A percentile compares a stretch with the other conserved stretches of the same genome.
Evolutionary conservation across 2,113 vertebrate species (phyloP).

Genomic region (Electrona antarctica): DNA sequence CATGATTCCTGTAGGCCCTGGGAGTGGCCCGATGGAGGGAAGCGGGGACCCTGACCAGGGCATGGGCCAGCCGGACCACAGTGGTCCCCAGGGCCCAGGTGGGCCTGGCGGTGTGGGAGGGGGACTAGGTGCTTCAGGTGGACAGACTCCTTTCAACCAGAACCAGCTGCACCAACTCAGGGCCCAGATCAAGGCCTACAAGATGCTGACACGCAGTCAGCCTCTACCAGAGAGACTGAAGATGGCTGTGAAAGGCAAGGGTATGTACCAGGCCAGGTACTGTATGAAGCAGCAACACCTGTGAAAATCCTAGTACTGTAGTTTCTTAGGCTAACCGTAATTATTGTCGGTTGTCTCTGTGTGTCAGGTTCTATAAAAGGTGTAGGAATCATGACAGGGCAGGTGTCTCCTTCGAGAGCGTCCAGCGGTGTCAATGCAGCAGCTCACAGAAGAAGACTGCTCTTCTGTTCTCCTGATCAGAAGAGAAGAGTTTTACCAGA

Average conservation of each 20-base stretch:
- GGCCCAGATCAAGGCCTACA: conserved; percentile 98
- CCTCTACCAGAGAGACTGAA: conserved; percentile 92
- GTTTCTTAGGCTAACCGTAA: not conserved
- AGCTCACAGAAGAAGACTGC: too few relatives aligned
- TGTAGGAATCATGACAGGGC: conserved; percentile 35
- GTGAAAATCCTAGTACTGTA: too few relatives aligned
- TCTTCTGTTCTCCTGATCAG: too few relatives aligned
- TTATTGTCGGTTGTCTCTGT: too few relatives aligned
- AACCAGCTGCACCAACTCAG: conserved; percentile 66
- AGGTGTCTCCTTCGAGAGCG: conserved; percentile 84
- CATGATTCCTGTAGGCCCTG: too few relatives aligned
- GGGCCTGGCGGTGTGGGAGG: conserved; percentile 16
- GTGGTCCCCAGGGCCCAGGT: conserved; percentile 30
- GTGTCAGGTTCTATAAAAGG: too few relatives aligned
- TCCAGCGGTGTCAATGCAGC: conserved; percentile 86
- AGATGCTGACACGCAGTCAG: conserved; percentile 93
- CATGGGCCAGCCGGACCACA: conserved; percentile 86
- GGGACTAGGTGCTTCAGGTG: conserved; percentile 58
- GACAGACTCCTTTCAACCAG: conserved; percentile 93
- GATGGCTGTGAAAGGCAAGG: conserved; percentile 95
- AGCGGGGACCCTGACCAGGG: conserved; percentile 82
- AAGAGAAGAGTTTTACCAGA: too few relatives aligned
- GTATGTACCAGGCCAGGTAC: conserved; percentile 87
- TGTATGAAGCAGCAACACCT: conserved; percentile 80
- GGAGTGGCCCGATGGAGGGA: conserved; percentile 67